Evolutionary conservation across 1,140 invertebrate genomes (phyloP).

Genomic region (Leptinotarsa lineolata): DNA sequence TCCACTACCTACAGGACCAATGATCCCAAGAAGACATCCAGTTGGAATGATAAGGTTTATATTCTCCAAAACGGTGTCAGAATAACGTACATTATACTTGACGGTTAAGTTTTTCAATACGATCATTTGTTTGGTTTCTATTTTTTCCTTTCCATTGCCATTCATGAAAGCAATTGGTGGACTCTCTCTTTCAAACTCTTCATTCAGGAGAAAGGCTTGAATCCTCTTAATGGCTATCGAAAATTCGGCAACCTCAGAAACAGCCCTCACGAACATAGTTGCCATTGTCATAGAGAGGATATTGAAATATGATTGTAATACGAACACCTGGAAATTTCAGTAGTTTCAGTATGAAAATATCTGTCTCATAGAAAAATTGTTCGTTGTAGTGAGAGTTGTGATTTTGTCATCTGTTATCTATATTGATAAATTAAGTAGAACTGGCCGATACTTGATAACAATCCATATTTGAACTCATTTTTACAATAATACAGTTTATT

Average conservation of each 20-base stretch:
- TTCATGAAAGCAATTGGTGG: slow-evolving; percentile 6
- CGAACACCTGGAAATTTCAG: slow-evolving; percentile 59
- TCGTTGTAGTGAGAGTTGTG: too few relatives aligned
- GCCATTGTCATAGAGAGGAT: slow-evolving; percentile 67
- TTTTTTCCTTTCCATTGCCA: slow-evolving; percentile 36
- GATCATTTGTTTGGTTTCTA: slow-evolving; percentile 10
- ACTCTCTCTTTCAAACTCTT: slow-evolving; percentile 56
- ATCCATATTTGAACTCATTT: too few relatives aligned
- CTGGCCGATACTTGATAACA: too few relatives aligned
- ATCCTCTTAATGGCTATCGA: slow-evolving; percentile 65
- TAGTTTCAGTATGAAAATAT: not conserved
- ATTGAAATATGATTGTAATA: slow-evolving; percentile 67
- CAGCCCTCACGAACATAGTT: slow-evolving; percentile 70
- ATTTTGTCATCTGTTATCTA: too few relatives aligned
- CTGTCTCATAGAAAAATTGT: not conserved
- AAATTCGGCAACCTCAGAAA: slow-evolving; percentile 65
- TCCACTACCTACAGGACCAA: slow-evolving; percentile 69
- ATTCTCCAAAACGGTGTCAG: slow-evolving; percentile 54
- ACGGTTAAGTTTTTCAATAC: slow-evolving; percentile 51
- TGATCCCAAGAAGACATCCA: slow-evolving; percentile 63
- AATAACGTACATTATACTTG: slow-evolving; percentile 53
- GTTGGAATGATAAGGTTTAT: slow-evolving; percentile 60
- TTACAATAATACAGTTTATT: too few relatives aligned
- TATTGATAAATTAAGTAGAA: too few relatives aligned
- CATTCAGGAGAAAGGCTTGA: slow-evolving; percentile 59